Conservation (phyloP, 2,113 vertebrate genomes). For the Sigmodon hispidus region DNA sequence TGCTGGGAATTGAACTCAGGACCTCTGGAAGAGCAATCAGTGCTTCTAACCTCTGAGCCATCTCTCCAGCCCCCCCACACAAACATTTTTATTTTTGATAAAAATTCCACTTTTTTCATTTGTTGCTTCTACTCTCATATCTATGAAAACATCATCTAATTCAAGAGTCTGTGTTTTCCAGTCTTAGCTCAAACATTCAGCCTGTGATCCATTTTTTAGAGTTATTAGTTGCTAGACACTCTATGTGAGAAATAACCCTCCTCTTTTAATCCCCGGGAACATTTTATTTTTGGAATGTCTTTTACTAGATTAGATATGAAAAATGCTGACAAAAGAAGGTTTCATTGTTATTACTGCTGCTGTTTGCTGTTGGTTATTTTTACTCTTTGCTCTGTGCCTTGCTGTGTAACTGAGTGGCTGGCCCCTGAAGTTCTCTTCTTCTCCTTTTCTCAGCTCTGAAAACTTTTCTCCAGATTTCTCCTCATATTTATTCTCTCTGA, state of each 20-base stretch:
- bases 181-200: constrained; percentile 16
- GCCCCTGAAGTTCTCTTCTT: too few relatives aligned
- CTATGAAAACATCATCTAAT: not conserved
- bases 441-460: too few relatives aligned
- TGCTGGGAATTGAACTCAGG: not conserved
- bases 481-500: too few relatives aligned
- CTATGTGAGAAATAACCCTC: not conserved
- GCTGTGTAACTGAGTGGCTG: too few relatives aligned
- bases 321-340: not conserved
- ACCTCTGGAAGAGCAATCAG: not conserved
- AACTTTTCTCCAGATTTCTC: too few relatives aligned
- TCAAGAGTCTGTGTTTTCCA: not conserved
- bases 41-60: not conserved
- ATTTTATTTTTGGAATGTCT: constrained; percentile 32
- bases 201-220: constrained; percentile 25
- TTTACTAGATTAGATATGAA: constrained; percentile 31
- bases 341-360: not conserved
- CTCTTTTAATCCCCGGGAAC: constrained; percentile 27
- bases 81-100: not conserved
- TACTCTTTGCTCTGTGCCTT: too few relatives aligned
- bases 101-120: not conserved
- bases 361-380: not conserved
- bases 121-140: not conserved
- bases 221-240: not conserved
- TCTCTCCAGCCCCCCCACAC: not conserved